Evolutionary conservation across 2,113 vertebrate species (phyloP).

Genomic region (Herpetotheres cachinnans): DNA sequence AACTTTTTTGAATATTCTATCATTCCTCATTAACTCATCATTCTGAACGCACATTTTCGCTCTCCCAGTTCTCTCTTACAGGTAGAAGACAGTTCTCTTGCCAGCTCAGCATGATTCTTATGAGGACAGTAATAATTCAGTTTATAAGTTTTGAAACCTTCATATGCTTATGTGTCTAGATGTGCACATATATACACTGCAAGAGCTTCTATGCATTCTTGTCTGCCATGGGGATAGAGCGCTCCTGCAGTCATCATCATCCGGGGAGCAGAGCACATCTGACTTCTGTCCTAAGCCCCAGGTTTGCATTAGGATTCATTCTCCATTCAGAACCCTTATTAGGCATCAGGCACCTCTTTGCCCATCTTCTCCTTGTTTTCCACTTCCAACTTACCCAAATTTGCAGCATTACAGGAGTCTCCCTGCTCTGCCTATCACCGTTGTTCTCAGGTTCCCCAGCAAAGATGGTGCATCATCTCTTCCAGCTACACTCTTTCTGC

Average conservation of each 20-base stretch:
- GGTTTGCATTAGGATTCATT: not conserved
- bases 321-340: not conserved
- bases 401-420: not conserved
- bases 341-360: not conserved
- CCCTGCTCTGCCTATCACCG: not conserved
- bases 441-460: not conserved
- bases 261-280: not conserved
- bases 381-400: not conserved
- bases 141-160: not conserved
- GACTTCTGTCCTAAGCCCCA: not conserved
- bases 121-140: not conserved
- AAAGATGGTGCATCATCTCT: not conserved
- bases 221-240: not conserved
- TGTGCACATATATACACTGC: not conserved
- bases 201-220: not conserved
- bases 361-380: not conserved
- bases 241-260: not conserved
- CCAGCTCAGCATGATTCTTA: not conserved
- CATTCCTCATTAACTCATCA: not conserved
- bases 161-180: not conserved
- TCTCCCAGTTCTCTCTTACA: not conserved
- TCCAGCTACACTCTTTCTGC: not conserved
- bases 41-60: not conserved
- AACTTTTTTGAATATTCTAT: not conserved
- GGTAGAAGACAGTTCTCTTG: not conserved